Conservation (phyloP, 2,888 invertebrate species). For the Scrobipalpa atriplicella region DNA sequence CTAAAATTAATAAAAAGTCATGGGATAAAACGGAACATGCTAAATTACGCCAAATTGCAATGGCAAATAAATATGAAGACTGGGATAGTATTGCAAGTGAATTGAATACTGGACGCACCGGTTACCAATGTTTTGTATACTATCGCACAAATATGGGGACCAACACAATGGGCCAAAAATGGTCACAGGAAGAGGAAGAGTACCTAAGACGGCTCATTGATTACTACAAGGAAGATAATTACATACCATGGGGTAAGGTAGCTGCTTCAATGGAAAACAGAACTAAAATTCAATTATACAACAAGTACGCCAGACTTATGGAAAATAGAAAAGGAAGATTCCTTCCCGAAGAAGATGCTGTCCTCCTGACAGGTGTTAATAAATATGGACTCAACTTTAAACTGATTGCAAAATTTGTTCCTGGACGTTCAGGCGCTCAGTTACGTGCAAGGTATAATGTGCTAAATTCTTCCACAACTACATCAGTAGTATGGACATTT, state of each 20-base stretch:
- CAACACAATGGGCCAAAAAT: slow-evolving; percentile 68
- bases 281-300: slow-evolving; percentile 86
- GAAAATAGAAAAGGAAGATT: slow-evolving; percentile 84
- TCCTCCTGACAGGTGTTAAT: slow-evolving; percentile 83
- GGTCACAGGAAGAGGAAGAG: slow-evolving; percentile 87
- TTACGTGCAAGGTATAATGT: slow-evolving; percentile 83
- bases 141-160: slow-evolving; percentile 79
- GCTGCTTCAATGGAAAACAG: slow-evolving; percentile 84
- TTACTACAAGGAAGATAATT: slow-evolving; percentile 84
- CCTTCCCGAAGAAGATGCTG: slow-evolving; percentile 85
- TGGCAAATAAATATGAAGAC: slow-evolving; percentile 75
- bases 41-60: slow-evolving; percentile 53
- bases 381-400: slow-evolving; percentile 85
- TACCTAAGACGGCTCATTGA: slow-evolving; percentile 84
- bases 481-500: slow-evolving; percentile 82
- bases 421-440: slow-evolving; percentile 84
- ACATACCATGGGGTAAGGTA: slow-evolving; percentile 89
- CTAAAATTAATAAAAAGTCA: slow-evolving; percentile 81
- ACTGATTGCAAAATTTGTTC: slow-evolving; percentile 82
- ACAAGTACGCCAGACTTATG: slow-evolving; percentile 71
- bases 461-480: slow-evolving; percentile 60
- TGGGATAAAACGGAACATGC: slow-evolving; percentile 63
- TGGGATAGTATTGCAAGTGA: slow-evolving; percentile 86
- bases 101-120: slow-evolving; percentile 83
- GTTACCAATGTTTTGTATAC: slow-evolving; percentile 87